Conservation (phyloP, 2,797 vertebrate genomes). For the Naso thynnoides region DNA sequence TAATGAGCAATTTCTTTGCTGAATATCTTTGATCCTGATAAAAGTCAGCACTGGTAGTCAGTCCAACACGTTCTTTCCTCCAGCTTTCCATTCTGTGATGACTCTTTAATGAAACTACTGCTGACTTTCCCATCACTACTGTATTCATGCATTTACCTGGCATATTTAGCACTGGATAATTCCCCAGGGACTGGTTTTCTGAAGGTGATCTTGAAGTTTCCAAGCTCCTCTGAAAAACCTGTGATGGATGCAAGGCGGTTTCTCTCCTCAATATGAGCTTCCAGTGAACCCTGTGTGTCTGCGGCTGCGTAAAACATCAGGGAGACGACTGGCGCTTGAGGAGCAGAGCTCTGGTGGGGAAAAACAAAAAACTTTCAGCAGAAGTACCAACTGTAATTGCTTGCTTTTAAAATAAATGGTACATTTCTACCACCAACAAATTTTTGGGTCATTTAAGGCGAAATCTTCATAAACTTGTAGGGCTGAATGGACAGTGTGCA, state of each 20-base stretch:
- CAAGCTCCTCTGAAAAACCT: slow-evolving; percentile 90
- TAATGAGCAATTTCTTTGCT: neutral
- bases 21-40: neutral
- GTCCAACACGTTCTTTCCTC: neutral
- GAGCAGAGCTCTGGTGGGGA: slow-evolving; percentile 73
- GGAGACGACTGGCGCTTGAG: slow-evolving; percentile 87
- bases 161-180: slow-evolving; percentile 81
- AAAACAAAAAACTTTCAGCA: neutral
- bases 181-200: slow-evolving; percentile 84
- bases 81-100: neutral
- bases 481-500: neutral
- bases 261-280: slow-evolving; percentile 84
- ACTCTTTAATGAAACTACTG: slow-evolving; percentile 3
- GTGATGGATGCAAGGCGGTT: slow-evolving; percentile 87
- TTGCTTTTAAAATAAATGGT: neutral
- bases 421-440: neutral
- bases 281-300: slow-evolving; percentile 89
- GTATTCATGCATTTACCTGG: slow-evolving; percentile 84
- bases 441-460: neutral
- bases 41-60: neutral
- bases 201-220: slow-evolving; percentile 92
- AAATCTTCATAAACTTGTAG: slow-evolving; percentile 55
- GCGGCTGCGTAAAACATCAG: slow-evolving; percentile 94
- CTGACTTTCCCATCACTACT: slow-evolving; percentile 1
- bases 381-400: neutral